Evolutionary conservation across 2,888 invertebrate genomes (phyloP).

Genomic region (Cantharis nigra): DNA sequence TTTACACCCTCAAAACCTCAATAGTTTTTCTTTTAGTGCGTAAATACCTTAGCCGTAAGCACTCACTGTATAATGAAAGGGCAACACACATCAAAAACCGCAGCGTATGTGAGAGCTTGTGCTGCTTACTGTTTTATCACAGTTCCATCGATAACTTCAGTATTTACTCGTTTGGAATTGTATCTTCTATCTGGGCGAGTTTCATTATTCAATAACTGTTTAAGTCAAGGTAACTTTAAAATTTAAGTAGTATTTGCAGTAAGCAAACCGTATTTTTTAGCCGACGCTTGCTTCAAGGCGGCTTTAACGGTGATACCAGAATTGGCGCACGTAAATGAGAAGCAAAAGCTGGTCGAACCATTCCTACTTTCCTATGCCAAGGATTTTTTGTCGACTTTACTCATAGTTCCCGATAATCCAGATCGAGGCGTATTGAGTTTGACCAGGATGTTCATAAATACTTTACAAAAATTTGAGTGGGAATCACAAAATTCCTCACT

Average conservation of each 20-base stretch:
- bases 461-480: conserved; percentile 76
- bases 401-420: conserved; percentile 88
- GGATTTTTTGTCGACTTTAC: conserved; percentile 80
- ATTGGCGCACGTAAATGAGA: conserved; percentile 72
- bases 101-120: conserved; percentile 90
- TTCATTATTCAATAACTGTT: conserved; percentile 85
- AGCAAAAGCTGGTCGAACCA: conserved; percentile 71
- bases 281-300: conserved; percentile 93
- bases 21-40: conserved; percentile 64
- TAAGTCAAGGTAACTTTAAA: conserved; percentile 77
- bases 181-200: conserved; percentile 89
- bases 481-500: conserved; percentile 69
- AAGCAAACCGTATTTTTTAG: conserved; percentile 58
- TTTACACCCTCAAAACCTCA: neutral
- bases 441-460: conserved; percentile 78
- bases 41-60: conserved; percentile 77
- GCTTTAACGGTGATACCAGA: conserved; percentile 81
- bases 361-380: conserved; percentile 72
- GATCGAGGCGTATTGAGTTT: conserved; percentile 86
- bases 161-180: conserved; percentile 78
- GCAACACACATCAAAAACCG: conserved; percentile 77
- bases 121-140: conserved; percentile 96
- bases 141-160: conserved; percentile 88
- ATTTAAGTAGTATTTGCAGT: neutral
- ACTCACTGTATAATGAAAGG: conserved; percentile 71